A percentile compares a stretch with the other conserved stretches of the same genome.
Evolutionary conservation across 1,140 invertebrate genomes (phyloP).

Genomic region (Magallana angulata): DNA sequence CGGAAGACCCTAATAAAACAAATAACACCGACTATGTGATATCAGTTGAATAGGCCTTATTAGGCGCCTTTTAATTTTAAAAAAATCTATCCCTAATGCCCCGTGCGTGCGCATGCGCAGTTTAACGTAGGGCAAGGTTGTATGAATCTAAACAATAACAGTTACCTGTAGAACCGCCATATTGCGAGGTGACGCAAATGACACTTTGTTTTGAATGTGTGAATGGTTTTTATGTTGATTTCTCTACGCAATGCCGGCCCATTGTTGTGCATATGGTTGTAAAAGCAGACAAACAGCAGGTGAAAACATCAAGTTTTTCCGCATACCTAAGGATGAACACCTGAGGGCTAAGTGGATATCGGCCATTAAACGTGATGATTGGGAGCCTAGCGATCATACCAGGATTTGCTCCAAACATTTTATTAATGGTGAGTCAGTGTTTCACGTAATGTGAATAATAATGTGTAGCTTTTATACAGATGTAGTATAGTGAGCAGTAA

Average conservation of each 20-base stretch:
- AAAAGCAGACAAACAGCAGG: constrained; percentile 25
- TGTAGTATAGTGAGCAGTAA: too few species aligned
- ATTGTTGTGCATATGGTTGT: constrained; percentile 36
- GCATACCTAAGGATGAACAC: constrained; percentile 20
- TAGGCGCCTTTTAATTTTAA: neutral
- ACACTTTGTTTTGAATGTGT: neutral
- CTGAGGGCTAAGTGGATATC: neutral
- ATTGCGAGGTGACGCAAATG: neutral
- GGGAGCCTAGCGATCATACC: neutral
- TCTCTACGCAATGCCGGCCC: neutral
- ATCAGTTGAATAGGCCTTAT: constrained; percentile 21
- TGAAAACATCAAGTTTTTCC: neutral
- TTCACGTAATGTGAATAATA: too few species aligned
- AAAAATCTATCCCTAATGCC: constrained; percentile 20
- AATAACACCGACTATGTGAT: too few species aligned
- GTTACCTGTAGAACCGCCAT: constrained; percentile 1
- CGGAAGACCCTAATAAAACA: too few species aligned
- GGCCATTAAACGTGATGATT: neutral
- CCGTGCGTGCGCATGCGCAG: neutral
- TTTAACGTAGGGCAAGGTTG: neutral
- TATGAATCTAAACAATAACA: neutral
- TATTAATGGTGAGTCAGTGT: neutral
- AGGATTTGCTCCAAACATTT: constrained; percentile 15
- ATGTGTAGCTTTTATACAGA: too few species aligned
- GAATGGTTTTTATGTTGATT: neutral